These are phyloP conservation scores for Chionis minor DNA, from an alignment of 2,113 vertebrate species.

Conservation along the genomic window DNA sequence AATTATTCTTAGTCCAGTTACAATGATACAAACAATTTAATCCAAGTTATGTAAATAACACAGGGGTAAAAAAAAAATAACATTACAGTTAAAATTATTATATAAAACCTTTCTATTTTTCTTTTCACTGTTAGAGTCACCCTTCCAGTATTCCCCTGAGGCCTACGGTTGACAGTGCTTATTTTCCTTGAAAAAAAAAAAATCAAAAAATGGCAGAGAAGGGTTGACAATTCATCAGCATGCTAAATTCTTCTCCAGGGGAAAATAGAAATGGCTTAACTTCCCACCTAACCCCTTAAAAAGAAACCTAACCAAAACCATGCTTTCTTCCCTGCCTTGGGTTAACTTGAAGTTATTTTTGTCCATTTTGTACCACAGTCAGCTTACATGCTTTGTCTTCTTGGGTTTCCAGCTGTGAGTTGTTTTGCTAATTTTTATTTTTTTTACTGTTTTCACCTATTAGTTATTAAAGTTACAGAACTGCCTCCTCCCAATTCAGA, in stretches of 20 bases:
- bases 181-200: background rate
- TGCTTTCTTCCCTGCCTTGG: background rate
- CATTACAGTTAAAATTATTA: background rate
- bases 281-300: background rate
- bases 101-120: background rate
- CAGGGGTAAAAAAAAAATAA: background rate
- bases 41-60: background rate
- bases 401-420: background rate
- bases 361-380: background rate
- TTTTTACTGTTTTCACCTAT: background rate
- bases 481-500: background rate
- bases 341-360: background rate
- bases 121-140: background rate
- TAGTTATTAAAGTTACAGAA: background rate
- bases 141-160: background rate
- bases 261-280: background rate
- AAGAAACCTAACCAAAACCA: background rate
- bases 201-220: background rate
- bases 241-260: background rate
- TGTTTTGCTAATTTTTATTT: background rate
- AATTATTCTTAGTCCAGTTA: background rate
- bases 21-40: background rate
- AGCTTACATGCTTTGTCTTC: background rate
- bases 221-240: background rate
- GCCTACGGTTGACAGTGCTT: background rate